These are phyloP conservation scores for Hoplias malabaricus DNA, from an alignment of 2,113 vertebrate genomes.

Conservation along the genomic window DNA sequence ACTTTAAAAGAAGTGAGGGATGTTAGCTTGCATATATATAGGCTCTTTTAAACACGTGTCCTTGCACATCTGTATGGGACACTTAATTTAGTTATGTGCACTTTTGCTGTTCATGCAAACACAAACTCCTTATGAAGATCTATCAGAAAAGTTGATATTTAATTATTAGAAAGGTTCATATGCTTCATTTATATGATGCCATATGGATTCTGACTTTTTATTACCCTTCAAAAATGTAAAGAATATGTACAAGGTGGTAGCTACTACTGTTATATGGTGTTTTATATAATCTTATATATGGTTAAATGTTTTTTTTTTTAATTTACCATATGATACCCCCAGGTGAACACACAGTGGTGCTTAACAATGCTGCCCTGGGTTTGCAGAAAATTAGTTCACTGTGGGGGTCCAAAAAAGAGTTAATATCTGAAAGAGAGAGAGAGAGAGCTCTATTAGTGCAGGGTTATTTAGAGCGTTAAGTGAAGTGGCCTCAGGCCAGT, in stretches of 20 bases:
- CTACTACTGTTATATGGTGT: too few species aligned
- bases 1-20: background rate
- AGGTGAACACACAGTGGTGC: too few species aligned
- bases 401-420: slow-evolving; percentile 6
- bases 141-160: background rate
- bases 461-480: slow-evolving; percentile 71
- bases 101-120: background rate
- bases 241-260: too few species aligned
- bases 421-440: too few species aligned
- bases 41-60: background rate
- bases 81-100: background rate
- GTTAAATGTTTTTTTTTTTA: too few species aligned
- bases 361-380: background rate
- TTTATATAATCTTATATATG: too few species aligned
- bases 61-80: background rate
- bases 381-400: slow-evolving; percentile 30
- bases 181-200: too few species aligned
- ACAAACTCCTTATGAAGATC: background rate
- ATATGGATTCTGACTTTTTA: too few species aligned
- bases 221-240: too few species aligned
- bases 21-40: background rate
- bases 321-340: too few species aligned
- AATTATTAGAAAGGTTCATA: too few species aligned
- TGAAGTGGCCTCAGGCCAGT: slow-evolving; percentile 63
- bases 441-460: slow-evolving; percentile 14